Evolutionary conservation across 2,113 vertebrate genomes (phyloP).

Genomic region (Micronycteris hirsuta): DNA sequence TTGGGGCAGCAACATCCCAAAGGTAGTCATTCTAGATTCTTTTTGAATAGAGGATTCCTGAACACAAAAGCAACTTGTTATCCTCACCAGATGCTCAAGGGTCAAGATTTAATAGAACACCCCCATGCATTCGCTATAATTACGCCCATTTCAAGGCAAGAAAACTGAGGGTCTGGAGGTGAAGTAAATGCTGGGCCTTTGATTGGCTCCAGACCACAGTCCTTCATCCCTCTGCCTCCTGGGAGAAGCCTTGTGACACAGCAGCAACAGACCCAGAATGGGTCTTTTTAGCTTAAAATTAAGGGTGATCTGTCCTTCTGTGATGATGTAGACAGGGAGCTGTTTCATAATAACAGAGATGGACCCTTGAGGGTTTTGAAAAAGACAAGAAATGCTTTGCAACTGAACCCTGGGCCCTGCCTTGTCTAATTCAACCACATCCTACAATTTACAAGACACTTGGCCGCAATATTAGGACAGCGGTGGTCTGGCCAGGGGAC

Average conservation of each 20-base stretch:
- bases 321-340: too few relatives aligned
- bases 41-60: neutral
- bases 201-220: neutral
- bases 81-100: neutral
- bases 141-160: neutral
- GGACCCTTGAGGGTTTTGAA: neutral
- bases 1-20: neutral
- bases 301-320: neutral
- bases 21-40: neutral
- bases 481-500: neutral
- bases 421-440: neutral
- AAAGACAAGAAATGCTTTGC: neutral
- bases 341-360: neutral
- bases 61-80: neutral
- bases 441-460: neutral
- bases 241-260: neutral
- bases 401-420: neutral
- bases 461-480: neutral
- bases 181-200: neutral
- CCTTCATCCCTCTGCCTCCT: neutral
- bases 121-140: neutral
- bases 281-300: neutral
- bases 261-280: neutral
- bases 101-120: neutral
- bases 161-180: neutral